These are phyloP conservation scores for Sussaba pulchella DNA, from an alignment of 2,888 invertebrate species.

Conservation along the genomic window DNA sequence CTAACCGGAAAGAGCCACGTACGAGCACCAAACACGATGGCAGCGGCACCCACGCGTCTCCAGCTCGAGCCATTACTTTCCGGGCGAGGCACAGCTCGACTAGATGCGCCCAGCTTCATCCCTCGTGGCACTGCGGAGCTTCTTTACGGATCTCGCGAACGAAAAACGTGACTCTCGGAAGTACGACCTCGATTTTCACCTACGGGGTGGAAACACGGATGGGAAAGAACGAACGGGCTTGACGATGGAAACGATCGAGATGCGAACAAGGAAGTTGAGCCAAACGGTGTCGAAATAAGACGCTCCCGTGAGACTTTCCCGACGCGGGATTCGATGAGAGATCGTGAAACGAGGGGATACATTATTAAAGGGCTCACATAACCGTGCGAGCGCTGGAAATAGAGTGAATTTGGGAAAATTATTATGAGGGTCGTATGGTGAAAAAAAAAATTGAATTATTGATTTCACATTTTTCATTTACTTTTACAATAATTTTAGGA, in stretches of 20 bases:
- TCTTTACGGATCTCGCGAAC: slow-evolving; percentile 46
- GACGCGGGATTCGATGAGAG: slow-evolving; percentile 54
- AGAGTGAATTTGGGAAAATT: no score
- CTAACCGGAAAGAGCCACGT: slow-evolving; percentile 33
- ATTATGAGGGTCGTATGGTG: no score
- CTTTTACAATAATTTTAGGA: no score
- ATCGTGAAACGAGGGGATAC: slow-evolving; percentile 46
- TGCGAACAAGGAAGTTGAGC: slow-evolving; percentile 47
- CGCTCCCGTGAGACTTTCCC: slow-evolving; percentile 67
- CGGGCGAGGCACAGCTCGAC: no score
- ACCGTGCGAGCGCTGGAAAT: background rate
- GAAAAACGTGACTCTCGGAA: slow-evolving; percentile 70
- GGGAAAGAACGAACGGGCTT: slow-evolving; percentile 23
- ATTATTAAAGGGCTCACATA: slow-evolving; percentile 68
- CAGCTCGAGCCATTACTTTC: no score
- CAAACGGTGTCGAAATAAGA: slow-evolving; percentile 55
- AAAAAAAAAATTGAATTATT: no score
- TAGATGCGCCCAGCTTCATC: slow-evolving; percentile 1
- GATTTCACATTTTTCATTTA: no score
- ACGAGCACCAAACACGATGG: slow-evolving; percentile 40
- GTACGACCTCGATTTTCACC: slow-evolving; percentile 16
- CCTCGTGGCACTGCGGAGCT: slow-evolving; percentile 9
- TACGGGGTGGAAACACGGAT: slow-evolving; percentile 1
- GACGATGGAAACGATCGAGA: slow-evolving; percentile 40
- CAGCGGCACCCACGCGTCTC: slow-evolving; percentile 45